Conservation (phyloP, 2,113 vertebrate species). For the Sceloporus undulatus region DNA sequence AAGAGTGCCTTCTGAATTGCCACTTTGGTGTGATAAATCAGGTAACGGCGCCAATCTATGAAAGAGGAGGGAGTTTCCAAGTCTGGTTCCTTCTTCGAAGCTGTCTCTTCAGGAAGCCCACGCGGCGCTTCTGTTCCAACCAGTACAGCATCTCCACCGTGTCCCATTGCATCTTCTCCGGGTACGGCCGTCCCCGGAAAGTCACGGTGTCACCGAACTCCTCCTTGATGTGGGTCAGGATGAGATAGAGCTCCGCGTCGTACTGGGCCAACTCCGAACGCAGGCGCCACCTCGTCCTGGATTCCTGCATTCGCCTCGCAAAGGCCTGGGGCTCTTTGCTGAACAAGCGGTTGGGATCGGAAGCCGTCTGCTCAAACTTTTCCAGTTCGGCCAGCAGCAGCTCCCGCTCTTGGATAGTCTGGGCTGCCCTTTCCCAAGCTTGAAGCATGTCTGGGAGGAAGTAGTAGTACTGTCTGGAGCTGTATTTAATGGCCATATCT, state of each 20-base stretch:
- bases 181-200: constrained; percentile 77
- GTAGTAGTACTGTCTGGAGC: constrained; percentile 60
- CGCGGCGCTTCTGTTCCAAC: constrained; percentile 78
- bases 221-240: constrained; percentile 65
- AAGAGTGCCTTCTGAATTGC: too few relatives aligned
- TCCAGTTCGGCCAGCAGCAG: constrained; percentile 72
- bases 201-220: constrained; percentile 75
- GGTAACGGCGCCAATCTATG: not conserved
- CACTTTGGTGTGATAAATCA: not conserved
- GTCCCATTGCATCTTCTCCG: constrained; percentile 81
- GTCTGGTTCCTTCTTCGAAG: not conserved
- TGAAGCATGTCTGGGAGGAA: constrained; percentile 64
- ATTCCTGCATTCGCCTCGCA: constrained; percentile 63
- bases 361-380: constrained; percentile 78
- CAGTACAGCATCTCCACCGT: constrained; percentile 84
- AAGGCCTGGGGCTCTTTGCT: constrained; percentile 35
- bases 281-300: constrained; percentile 56
- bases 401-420: constrained; percentile 77
- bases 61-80: not conserved
- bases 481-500: constrained; percentile 82
- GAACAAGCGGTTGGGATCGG: constrained; percentile 82
- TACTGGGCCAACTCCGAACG: constrained; percentile 55
- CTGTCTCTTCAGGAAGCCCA: not conserved
- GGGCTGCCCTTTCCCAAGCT: constrained; percentile 75
- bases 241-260: constrained; percentile 58